phyloP scores from a whole-genome alignment of 2,888 invertebrate genomes.

The Macropis europaea region DNA sequence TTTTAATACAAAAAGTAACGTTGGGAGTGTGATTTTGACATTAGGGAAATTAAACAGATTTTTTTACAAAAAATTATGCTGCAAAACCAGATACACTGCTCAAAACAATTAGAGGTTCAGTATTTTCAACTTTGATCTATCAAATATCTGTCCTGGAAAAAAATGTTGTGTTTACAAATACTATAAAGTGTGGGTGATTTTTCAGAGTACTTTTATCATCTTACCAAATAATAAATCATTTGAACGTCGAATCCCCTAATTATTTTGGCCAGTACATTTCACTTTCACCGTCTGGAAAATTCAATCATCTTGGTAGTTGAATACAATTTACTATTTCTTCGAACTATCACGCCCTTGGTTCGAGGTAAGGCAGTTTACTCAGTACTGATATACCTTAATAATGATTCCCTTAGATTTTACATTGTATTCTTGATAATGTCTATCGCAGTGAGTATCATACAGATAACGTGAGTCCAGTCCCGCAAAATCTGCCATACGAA shows the following conservation, averaged over 20 bases:
- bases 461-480: slow-evolving; percentile 35
- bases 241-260: too few species aligned
- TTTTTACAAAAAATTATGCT: too few species aligned
- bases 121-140: not conserved
- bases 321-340: not conserved
- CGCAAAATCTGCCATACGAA: slow-evolving; percentile 25
- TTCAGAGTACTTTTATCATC: too few species aligned
- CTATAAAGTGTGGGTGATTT: too few species aligned
- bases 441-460: slow-evolving; percentile 56
- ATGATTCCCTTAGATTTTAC: slow-evolving; percentile 25
- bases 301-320: not conserved
- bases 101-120: too few species aligned
- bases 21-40: not conserved
- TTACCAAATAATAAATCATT: too few species aligned
- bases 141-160: not conserved
- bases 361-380: slow-evolving; percentile 49
- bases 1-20: not conserved
- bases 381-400: slow-evolving; percentile 46
- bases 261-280: slow-evolving; percentile 38
- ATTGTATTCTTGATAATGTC: slow-evolving; percentile 27
- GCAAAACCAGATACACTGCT: too few species aligned
- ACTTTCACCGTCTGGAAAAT: slow-evolving; percentile 9
- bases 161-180: too few species aligned
- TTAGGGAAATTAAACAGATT: not conserved
- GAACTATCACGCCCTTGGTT: slow-evolving; percentile 50